Base-by-base conservation (phyloP, 2,888 invertebrate species). In the Eupithecia insigniata region DNA sequence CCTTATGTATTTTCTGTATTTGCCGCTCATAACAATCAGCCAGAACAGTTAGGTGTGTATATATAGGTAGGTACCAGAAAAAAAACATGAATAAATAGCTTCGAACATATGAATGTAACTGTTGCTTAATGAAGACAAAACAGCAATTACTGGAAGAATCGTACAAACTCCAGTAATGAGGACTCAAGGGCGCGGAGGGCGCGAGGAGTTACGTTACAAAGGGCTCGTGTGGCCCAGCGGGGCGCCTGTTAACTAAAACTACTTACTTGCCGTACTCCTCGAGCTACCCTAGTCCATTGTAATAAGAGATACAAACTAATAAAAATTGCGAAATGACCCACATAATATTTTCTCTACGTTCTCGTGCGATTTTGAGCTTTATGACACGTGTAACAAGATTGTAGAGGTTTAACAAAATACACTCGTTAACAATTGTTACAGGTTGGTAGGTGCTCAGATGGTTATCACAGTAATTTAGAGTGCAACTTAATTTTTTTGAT, bases 161-260 rank as follows among this genome's bases (percentile, higher is more conserved):
- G 55, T 66, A 68, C 68, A 71, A 66, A 69, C 68, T 73, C 70
- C 28, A 30, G 26, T 78, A 78, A 78, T 72, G 76, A 76, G 70
- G 64, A 66, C 74, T 71, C 62, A 39, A 67, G 72, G 72, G 75
- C 62, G 73, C 66, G 39, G 39, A 39, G 39, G 39, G 16, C n/a
- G 39, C n/a, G 74, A 66, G 64, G 74, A 74, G 75, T 75, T 66
- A 72, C 73, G 43, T 71, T 70, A 75, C 78, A 78, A 76, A 70
- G 70, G 64, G 62, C 70, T 72, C 67, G 66, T 68, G 69, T 18
- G 22, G 61, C 76, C n/a, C 78, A 62, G 76, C 78, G 71, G 78
- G 78, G 71, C 55, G 78, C 75, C 64, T 68, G 70, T 70, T 72
- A 75, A 66, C 70, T 14, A 39, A 68, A 61, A 70, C 69, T 61